phyloP scores from a whole-genome alignment of 2,797 vertebrate species.

The Danio tinwini region DNA sequence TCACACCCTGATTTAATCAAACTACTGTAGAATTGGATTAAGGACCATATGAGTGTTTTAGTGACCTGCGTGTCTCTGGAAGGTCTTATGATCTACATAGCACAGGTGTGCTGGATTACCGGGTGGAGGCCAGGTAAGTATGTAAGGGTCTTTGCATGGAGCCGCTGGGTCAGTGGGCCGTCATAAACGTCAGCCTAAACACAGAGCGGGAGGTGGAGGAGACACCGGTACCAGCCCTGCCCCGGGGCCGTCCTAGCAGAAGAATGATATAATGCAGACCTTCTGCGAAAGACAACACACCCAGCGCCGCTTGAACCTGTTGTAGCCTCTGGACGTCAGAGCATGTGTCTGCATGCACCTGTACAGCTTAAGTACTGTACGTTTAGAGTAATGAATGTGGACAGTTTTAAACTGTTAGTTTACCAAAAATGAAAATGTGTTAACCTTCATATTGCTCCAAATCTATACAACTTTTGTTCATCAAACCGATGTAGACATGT shows the following conservation, averaged over 20 bases:
- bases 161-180: slow-evolving; percentile 42
- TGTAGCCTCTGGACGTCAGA: slow-evolving; percentile 4
- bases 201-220: slow-evolving; percentile 48
- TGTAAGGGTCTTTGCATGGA: slow-evolving; percentile 31
- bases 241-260: slow-evolving; percentile 32
- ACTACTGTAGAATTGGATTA: not conserved
- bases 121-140: slow-evolving; percentile 32
- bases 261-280: slow-evolving; percentile 20
- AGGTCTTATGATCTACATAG: slow-evolving; percentile 10
- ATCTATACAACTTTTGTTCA: too few relatives aligned
- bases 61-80: slow-evolving; percentile 7
- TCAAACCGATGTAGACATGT: too few relatives aligned
- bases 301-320: not conserved
- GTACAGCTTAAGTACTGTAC: not conserved
- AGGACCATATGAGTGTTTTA: not conserved
- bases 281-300: slow-evolving; percentile 8
- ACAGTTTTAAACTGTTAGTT: not conserved
- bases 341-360: slow-evolving; percentile 39
- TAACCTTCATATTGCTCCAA: too few relatives aligned
- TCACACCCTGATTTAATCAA: not conserved
- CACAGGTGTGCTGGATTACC: slow-evolving; percentile 56
- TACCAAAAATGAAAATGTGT: not conserved
- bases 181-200: slow-evolving; percentile 58
- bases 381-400: slow-evolving; percentile 10
- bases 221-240: slow-evolving; percentile 53